These are phyloP conservation scores for Ormyrus thymus DNA, from an alignment of 2,888 invertebrate species.

Conservation along the genomic window DNA sequence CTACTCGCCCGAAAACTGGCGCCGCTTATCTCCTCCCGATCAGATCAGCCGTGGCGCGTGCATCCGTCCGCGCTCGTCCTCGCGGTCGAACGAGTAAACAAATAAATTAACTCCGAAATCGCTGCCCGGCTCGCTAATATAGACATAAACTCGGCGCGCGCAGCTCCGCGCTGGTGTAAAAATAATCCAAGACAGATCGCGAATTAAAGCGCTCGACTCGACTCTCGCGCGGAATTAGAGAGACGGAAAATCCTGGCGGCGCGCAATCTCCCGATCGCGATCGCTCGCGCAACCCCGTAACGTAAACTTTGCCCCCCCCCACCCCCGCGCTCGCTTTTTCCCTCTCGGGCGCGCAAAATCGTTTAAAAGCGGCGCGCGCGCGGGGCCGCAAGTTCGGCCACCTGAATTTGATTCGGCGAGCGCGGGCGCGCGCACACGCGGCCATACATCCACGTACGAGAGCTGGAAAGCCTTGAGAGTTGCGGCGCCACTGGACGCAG, in stretches of 20 bases:
- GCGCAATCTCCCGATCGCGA: too few relatives aligned
- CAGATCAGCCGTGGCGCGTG: background rate
- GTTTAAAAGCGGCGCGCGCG: conserved; percentile 19
- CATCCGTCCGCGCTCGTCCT: background rate
- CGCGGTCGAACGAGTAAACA: too few relatives aligned
- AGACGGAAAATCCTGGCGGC: too few relatives aligned
- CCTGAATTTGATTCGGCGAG: conserved; percentile 45
- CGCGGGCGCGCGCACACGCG: background rate
- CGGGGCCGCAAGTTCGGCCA: background rate
- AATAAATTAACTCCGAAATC: too few relatives aligned
- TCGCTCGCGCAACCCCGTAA: background rate
- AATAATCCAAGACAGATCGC: too few relatives aligned
- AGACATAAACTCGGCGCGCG: too few relatives aligned
- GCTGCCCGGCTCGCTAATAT: too few relatives aligned
- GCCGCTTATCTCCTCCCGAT: too few relatives aligned
- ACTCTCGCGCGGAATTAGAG: too few relatives aligned
- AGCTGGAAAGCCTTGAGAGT: conserved; percentile 73
- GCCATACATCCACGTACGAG: background rate
- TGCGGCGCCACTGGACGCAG: conserved; percentile 75
- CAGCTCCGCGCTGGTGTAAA: too few relatives aligned
- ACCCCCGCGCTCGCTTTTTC: background rate
- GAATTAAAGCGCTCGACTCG: too few relatives aligned
- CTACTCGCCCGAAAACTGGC: conserved; percentile 16
- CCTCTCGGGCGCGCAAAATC: conserved; percentile 20
- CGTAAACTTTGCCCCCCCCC: conserved; percentile 6